Evolutionary conservation across 2,113 vertebrate species (phyloP), one percentile per base, ranked within the genome.

Genomic region (Sinocyclocheilus anophthalmus): DNA sequence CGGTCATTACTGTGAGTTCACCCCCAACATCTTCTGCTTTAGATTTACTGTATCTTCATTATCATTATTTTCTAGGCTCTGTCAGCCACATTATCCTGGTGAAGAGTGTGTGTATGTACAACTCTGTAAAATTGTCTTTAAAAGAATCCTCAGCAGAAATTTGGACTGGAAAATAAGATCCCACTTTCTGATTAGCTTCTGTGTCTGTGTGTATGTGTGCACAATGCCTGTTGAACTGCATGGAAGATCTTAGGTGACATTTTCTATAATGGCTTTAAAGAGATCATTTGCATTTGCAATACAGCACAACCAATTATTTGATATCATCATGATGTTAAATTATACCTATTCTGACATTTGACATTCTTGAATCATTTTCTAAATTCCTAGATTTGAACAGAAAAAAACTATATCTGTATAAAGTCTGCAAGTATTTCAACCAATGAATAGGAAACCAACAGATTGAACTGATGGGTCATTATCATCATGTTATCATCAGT

Each of bases 1-100:
- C 3, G 18, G 33, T 72, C 50, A 81, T 85, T 85, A 85, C 13
- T 53, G 45, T 67, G 84, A 48, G 78, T 69, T 78, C 63, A 85
- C 33, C 30, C 14, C 20, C 37, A 65, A 65, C 59, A 85, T 85
- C 45, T 22, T 65, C 70, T 77, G 57, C 37, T 61, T 63, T 33
- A 69, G 45, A 76, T 73, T 55, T 37, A 26, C 26, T 26, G 26
- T 26, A 85, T 69, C 75, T 69, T 78, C 30, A 78, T 73, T 42
- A 85, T 73, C 20, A 37, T 53, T 26, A 79, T 72, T 72, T 55
- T 81, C 84, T 86, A 42, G 50, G 84, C 77, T 14, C 50, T 8
- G 53, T 57, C 65, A 59, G 45, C 45, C 45, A 65, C 45, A 78
- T 67, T 85, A 78, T 50, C 37, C 4, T n/a, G 33, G 53, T 65